phyloP scores from a whole-genome alignment of 2,888 invertebrate species.

The Aleiodes testaceus region DNA sequence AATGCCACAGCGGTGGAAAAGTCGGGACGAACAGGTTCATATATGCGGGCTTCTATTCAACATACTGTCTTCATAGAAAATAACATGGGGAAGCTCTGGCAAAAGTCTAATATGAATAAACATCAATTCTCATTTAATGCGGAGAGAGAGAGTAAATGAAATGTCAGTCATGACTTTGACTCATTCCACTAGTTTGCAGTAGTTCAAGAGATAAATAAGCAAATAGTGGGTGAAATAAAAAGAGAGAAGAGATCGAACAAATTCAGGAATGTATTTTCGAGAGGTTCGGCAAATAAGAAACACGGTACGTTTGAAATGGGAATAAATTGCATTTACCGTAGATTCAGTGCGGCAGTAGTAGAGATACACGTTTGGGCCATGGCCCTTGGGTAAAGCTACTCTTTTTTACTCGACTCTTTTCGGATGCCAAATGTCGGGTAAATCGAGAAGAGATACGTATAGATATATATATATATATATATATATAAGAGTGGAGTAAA shows the following conservation, averaged over 20 bases:
- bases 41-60: not conserved
- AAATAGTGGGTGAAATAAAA: slow-evolving; percentile 35
- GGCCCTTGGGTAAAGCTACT: slow-evolving; percentile 8
- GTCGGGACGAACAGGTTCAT: slow-evolving; percentile 11
- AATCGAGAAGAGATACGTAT: slow-evolving; percentile 4
- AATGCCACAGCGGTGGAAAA: slow-evolving; percentile 40
- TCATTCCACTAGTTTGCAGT: not conserved
- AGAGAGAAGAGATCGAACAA: slow-evolving; percentile 13
- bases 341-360: slow-evolving; percentile 21
- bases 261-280: slow-evolving; percentile 15
- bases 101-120: too few species aligned
- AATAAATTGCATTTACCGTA: slow-evolving; percentile 31
- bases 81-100: too few species aligned
- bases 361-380: slow-evolving; percentile 17
- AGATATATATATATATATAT: too few species aligned
- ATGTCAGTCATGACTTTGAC: too few species aligned
- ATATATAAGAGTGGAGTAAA: slow-evolving; percentile 40
- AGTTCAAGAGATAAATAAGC: slow-evolving; percentile 20
- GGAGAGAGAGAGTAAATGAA: too few species aligned
- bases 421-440: slow-evolving; percentile 30
- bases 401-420: not conserved
- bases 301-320: slow-evolving; percentile 15
- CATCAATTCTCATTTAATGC: not conserved
- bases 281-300: slow-evolving; percentile 28
- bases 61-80: not conserved